Base-by-base conservation (phyloP, 92 coral and sea anemone species). In the Palythoa caribaeorum region DNA sequence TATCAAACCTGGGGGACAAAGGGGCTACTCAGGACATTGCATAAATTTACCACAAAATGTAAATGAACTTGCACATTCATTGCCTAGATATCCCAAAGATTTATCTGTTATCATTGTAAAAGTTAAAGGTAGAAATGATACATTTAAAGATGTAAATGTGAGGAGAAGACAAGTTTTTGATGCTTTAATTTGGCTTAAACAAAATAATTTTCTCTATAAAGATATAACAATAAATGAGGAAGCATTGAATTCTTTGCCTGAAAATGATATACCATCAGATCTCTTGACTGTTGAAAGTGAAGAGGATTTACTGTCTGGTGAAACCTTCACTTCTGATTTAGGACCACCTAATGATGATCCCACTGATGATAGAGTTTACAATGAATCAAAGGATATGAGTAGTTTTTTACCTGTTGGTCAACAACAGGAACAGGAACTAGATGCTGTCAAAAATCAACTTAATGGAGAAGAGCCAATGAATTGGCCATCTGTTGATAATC, bases 21-120 rank as follows among this genome's bases (percentile, higher is more conserved):
- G 92, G 21, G 94, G 94, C 54, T 92, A 92, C 74, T 92, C 95
- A 73, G 95, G 91, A 21, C 92, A 92, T 74, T 90, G 94, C 59
- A 90, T 90, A 16, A 90, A 92, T 83, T 76, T 90, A 73, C 92
- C 95, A 38, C 94, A 91, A 69, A 77, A 91, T 91, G 90, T 93
- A 71, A 73, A 70, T 37, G 92, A 93, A 74, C 83, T 93, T 40
- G 94, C 96, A 68, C 71, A 38, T 9, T 74, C 86, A 74, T 71
- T 91, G 28, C 91, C 93, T 4, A 63, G 91, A 39, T 87, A 80
- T 62, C 91, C 91, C 19, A 91, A 91, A 76, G 94, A 91, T 53
- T 69, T 91, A 19, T 52, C 94, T 79, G 87, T 92, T 13, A 91
- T 88, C 79, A 59, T 87, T 50, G 88, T 91, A n/a, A 71, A 87